Conservation (phyloP, 2,797 vertebrate species). For the Gambusia yucatana region DNA sequence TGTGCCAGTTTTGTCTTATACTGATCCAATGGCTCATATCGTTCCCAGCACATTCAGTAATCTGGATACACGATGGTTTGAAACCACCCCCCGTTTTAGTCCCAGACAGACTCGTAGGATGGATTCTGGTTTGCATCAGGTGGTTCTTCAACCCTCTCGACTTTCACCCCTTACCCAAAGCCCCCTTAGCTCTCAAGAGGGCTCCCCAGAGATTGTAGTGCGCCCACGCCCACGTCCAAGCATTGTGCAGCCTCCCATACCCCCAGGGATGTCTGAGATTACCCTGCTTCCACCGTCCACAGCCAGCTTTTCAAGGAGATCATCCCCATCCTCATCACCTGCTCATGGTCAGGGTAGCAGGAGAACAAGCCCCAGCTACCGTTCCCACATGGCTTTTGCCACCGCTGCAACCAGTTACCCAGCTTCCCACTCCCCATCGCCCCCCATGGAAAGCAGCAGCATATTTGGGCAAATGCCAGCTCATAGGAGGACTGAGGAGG, state of each 20-base stretch:
- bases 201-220: conserved; percentile 95
- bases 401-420: conserved; percentile 90
- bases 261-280: conserved; percentile 93
- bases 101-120: conserved; percentile 93
- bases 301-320: conserved; percentile 96
- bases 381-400: conserved; percentile 89
- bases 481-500: conserved; percentile 91
- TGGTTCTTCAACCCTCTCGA: conserved; percentile 97
- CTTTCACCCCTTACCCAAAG: conserved; percentile 99
- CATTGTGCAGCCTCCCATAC: conserved; percentile 86
- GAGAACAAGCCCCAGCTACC: conserved; percentile 86
- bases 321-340: conserved; percentile 94
- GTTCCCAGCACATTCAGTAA: conserved; percentile 94
- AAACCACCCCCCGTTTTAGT: conserved; percentile 93
- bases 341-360: conserved; percentile 88
- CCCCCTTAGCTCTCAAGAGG: conserved; percentile 93
- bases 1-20: conserved; percentile 98
- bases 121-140: conserved; percentile 95
- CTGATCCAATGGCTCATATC: conserved; percentile 91
- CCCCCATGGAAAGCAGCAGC: conserved; percentile 90
- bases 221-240: conserved; percentile 94
- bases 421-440: conserved; percentile 85
- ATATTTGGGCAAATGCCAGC: conserved; percentile 92
- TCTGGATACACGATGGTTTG: conserved; percentile 98
- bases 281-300: conserved; percentile 93